Conservation (phyloP, 2,797 vertebrate species). For the Characodon lateralis region DNA sequence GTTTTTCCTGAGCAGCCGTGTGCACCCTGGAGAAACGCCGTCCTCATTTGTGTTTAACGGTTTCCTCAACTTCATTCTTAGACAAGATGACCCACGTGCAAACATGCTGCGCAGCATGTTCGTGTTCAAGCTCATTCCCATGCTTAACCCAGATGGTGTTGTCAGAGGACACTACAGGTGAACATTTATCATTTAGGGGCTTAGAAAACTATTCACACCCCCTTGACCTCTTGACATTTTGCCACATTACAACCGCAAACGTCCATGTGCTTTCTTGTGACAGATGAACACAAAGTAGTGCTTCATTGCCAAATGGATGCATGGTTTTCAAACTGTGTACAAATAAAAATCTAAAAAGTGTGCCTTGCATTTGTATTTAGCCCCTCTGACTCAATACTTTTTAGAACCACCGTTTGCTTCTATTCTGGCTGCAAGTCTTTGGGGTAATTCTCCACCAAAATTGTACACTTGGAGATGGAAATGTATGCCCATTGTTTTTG, state of each 20-base stretch:
- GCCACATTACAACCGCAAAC: background rate
- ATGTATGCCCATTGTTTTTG: background rate
- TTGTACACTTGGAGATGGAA: background rate
- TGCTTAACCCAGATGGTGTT: constrained; percentile 97
- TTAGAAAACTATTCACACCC: background rate
- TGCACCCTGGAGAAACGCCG: constrained; percentile 96
- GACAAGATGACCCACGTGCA: constrained; percentile 91
- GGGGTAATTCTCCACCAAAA: background rate
- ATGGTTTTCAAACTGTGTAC: background rate
- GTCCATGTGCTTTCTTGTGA: background rate
- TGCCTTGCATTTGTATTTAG: background rate
- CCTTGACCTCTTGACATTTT: background rate
- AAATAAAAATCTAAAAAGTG: background rate
- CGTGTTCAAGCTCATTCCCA: constrained; percentile 96
- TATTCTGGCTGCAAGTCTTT: too few species aligned
- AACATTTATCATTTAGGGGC: constrained; percentile 1
- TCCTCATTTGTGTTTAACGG: constrained; percentile 98
- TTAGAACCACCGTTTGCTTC: background rate
- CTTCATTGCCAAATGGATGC: background rate
- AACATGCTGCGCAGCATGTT: constrained; percentile 91
- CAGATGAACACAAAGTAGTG: background rate
- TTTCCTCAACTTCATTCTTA: constrained; percentile 94
- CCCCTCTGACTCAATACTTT: background rate
- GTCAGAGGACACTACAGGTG: constrained; percentile 95
- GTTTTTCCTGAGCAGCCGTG: constrained; percentile 96